These are phyloP conservation scores for Rhynchonema sp. DNA, from an alignment of 2,888 invertebrate species.

Conservation along the genomic window DNA sequence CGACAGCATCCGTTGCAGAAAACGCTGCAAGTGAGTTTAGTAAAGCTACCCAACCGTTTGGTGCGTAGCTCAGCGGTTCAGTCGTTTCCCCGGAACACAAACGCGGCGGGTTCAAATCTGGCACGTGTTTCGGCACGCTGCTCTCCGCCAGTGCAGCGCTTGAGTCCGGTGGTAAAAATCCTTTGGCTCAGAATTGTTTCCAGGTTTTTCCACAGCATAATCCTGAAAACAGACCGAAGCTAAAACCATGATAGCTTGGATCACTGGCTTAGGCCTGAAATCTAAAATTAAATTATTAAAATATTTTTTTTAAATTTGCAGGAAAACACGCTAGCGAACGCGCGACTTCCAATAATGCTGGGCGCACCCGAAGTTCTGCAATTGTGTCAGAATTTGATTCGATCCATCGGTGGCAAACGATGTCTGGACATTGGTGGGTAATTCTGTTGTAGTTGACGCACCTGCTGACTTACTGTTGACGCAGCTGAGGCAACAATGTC, in stretches of 20 bases:
- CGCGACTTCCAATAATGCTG: neutral
- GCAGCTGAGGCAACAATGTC: too few species aligned
- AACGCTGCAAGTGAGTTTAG: neutral
- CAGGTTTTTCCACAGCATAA: too few species aligned
- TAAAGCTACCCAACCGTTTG: neutral
- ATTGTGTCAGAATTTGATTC: constrained; percentile 2
- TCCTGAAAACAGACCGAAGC: too few species aligned
- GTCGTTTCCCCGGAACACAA: too few species aligned
- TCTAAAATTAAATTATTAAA: too few species aligned
- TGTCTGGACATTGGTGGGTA: constrained; percentile 5
- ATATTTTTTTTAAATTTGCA: neutral
- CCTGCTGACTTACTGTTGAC: neutral
- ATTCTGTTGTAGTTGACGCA: neutral
- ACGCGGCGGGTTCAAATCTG: too few species aligned
- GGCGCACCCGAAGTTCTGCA: constrained; percentile 7
- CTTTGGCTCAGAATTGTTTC: too few species aligned
- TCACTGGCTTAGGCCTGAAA: too few species aligned
- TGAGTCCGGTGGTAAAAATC: neutral
- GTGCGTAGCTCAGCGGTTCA: neutral
- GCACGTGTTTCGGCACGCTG: too few species aligned
- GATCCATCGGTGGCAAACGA: constrained; percentile 3
- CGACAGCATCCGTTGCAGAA: neutral
- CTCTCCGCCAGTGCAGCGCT: neutral
- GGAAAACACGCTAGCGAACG: neutral
- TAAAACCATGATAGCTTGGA: too few species aligned